phyloP scores from a whole-genome alignment of 2,888 invertebrate genomes.

The Acronicta aceris region DNA sequence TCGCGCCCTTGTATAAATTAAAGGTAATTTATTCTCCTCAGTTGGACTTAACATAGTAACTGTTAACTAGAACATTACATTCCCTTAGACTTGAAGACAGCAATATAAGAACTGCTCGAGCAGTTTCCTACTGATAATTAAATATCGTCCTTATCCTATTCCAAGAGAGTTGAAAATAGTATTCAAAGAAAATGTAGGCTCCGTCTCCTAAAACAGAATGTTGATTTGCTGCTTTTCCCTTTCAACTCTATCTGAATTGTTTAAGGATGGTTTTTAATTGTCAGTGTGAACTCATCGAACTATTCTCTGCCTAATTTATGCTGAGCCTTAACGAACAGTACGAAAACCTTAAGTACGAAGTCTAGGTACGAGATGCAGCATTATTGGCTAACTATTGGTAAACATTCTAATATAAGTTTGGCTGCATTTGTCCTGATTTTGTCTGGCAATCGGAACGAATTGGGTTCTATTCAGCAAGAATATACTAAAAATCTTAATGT shows the following conservation, averaged over 20 bases:
- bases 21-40: not conserved
- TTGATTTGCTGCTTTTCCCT: not conserved
- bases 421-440: constrained; percentile 16
- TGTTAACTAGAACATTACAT: constrained; percentile 25
- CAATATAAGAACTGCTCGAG: not conserved
- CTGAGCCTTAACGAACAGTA: constrained; percentile 20
- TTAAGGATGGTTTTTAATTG: not conserved
- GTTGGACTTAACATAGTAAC: constrained; percentile 35
- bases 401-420: constrained; percentile 30
- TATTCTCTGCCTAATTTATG: not conserved
- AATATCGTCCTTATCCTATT: not conserved
- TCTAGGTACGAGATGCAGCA: constrained; percentile 37
- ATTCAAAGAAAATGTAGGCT: not conserved
- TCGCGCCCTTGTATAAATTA: no score
- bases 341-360: constrained; percentile 47
- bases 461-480: not conserved
- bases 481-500: no score
- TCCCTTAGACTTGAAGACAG: not conserved
- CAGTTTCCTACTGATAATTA: not conserved
- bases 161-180: not conserved
- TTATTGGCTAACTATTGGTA: constrained; percentile 45
- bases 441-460: constrained; percentile 8
- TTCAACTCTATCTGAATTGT: not conserved
- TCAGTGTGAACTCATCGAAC: not conserved
- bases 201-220: no score